phyloP scores from a whole-genome alignment of 2,888 invertebrate genomes.

The Gymnocheta viridis region DNA sequence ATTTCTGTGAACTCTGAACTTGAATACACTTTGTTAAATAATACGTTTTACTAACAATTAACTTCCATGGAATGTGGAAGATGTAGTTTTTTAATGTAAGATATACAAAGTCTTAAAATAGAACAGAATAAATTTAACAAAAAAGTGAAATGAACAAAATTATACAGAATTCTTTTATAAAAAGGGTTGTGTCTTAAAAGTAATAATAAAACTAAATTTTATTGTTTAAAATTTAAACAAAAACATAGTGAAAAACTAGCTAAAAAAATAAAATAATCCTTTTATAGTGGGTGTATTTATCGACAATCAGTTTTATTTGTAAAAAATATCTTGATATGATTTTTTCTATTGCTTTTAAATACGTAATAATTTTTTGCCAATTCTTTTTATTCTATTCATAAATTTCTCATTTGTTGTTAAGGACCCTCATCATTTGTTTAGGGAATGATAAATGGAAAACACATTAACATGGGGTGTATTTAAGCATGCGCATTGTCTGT shows the following conservation, averaged over 20 bases:
- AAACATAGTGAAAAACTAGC: conserved; percentile 27
- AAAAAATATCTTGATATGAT: conserved; percentile 16
- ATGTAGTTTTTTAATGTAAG: conserved; percentile 21
- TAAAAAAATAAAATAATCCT: conserved; percentile 32
- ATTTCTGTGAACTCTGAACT: conserved; percentile 63
- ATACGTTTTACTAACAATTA: conserved; percentile 58
- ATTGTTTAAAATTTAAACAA: conserved; percentile 31
- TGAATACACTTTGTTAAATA: conserved; percentile 26
- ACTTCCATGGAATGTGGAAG: conserved; percentile 54
- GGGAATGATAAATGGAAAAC: background rate
- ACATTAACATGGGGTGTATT: conserved; percentile 21
- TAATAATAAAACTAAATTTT: conserved; percentile 38
- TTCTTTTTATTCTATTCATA: conserved; percentile 30
- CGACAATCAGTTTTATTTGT: conserved; percentile 28
- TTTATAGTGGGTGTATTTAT: conserved; percentile 59
- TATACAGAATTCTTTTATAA: conserved; percentile 29
- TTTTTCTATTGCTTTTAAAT: conserved; percentile 41
- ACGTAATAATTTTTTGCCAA: conserved; percentile 55
- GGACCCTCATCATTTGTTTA: conserved; percentile 31
- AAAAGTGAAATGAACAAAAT: conserved; percentile 57
- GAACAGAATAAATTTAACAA: too few relatives aligned
- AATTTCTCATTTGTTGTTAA: conserved; percentile 6
- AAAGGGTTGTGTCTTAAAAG: conserved; percentile 47
- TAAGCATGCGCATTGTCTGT: conserved; percentile 28
- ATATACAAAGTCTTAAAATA: background rate